Evolutionary conservation across 2,113 vertebrate species (phyloP), one percentile per base, ranked within the genome.

Genomic region (Thunnus maccoyii): DNA sequence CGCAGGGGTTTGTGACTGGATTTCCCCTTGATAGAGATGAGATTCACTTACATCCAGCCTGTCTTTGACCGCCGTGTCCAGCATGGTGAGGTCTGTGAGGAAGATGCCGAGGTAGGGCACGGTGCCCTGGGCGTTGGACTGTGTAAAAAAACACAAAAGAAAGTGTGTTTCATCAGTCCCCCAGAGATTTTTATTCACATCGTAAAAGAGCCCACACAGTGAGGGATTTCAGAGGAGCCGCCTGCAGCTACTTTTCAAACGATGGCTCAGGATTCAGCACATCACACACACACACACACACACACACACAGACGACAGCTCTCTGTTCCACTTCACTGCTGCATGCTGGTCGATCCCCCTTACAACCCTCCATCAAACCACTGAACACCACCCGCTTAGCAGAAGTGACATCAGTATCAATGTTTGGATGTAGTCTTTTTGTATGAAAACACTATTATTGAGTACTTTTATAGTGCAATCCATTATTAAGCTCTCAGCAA

Each of bases 21-120:
- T 66, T 71, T 72, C 11, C 32, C 36, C 36, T 22, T 30, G 47
- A 47, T 36, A 48, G 46, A 82, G 44, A 60, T n/a, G 25, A 74
- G 74, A 32, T 50, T 12, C 50, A 84, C 93, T 95, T 52, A 97
- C 97, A 89, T 97, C 96, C 52, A 97, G 92, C 58, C 95, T 91
- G 87, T 97, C 96, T 88, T 96, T 97, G 76, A 97, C 96, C 1
- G 97, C 97, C 0, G 96, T 94, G 71, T 97, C 97, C 92, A 98
- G 86, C 97, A 98, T 98, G 82, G 97, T 97, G 50, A 97, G 93
- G 90, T 97, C 97, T 14, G 95, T 97, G 74, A 97, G 95, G 91
- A 97, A 98, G 84, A 97, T 96, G 10, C 97, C 97, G 72, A 98
- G 95, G 91, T 98, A 98, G 2, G 97, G 97, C 71, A 98, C 96